phyloP scores from a whole-genome alignment of 1,140 invertebrate species.

The Drosophila novamexicana region DNA sequence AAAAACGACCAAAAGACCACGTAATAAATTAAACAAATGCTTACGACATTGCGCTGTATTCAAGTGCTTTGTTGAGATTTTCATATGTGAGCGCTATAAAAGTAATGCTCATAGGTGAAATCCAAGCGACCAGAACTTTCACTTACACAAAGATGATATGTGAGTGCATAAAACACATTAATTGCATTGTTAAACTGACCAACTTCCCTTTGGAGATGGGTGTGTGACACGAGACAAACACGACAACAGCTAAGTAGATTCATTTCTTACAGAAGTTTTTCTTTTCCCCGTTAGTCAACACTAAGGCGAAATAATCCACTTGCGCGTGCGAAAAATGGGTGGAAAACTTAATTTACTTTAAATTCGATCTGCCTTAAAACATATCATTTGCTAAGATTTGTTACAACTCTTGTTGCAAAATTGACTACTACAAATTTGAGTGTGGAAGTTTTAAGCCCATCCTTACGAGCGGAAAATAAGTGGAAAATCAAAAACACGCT shows the following conservation, averaged over 20 bases:
- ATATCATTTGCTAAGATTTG: too few species aligned
- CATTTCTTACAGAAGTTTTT: neutral
- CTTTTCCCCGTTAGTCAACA: too few species aligned
- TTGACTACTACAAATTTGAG: too few species aligned
- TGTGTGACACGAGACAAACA: neutral
- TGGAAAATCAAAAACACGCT: too few species aligned
- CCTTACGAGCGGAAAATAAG: too few species aligned
- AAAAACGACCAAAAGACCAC: slow-evolving; percentile 25
- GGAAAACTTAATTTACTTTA: too few species aligned
- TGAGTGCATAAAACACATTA: slow-evolving; percentile 18
- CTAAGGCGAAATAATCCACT: too few species aligned
- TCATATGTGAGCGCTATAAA: slow-evolving; percentile 24
- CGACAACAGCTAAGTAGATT: too few species aligned
- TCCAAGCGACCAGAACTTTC: slow-evolving; percentile 35
- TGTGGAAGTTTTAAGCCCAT: too few species aligned
- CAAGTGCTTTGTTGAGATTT: slow-evolving; percentile 44
- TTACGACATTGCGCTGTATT: slow-evolving; percentile 53
- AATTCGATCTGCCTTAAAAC: too few species aligned
- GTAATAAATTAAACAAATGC: slow-evolving; percentile 63
- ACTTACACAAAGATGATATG: slow-evolving; percentile 17
- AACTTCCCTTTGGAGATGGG: slow-evolving; percentile 6
- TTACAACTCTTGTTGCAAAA: too few species aligned
- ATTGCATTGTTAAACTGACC: slow-evolving; percentile 22
- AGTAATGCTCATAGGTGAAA: slow-evolving; percentile 22
- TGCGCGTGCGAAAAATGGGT: too few species aligned